phyloP scores from a whole-genome alignment of 2,888 invertebrate genomes.

The Augochlorella aurata region DNA sequence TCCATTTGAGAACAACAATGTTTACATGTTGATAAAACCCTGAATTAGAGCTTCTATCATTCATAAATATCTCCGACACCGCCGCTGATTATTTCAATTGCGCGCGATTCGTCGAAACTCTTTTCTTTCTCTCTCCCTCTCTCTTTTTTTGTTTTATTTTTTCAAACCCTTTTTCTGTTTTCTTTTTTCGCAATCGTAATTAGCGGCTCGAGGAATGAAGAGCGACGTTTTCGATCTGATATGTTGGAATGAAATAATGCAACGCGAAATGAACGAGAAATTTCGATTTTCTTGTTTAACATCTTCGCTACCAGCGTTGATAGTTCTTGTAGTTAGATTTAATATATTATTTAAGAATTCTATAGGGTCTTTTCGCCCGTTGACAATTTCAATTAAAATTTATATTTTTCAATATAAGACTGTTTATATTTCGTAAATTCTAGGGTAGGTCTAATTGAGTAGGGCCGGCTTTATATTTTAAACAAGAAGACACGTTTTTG shows the following conservation, averaged over 20 bases:
- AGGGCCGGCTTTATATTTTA: too few species aligned
- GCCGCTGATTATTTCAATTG: conserved; percentile 18
- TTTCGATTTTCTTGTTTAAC: background rate
- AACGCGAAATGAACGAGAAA: background rate
- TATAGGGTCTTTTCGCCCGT: too few species aligned
- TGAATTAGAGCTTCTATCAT: conserved; percentile 32
- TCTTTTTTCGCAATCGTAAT: background rate
- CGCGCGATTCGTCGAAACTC: conserved; percentile 19
- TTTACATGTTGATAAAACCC: conserved; percentile 53
- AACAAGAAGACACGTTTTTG: too few species aligned
- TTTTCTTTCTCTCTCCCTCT: background rate
- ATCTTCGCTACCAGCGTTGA: background rate
- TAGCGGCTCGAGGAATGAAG: conserved; percentile 9
- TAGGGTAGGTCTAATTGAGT: too few species aligned
- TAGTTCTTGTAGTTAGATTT: too few species aligned
- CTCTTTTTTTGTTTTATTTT: background rate
- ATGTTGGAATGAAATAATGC: conserved; percentile 2
- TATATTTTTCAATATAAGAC: too few species aligned
- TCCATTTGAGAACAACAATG: conserved; percentile 73
- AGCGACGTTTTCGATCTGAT: conserved; percentile 19
- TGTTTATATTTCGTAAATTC: too few species aligned
- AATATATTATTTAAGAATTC: too few species aligned
- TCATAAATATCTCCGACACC: conserved; percentile 31
- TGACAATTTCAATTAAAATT: too few species aligned
- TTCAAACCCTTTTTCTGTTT: background rate